Conservation (phyloP, 2,113 vertebrate genomes). For the Empidonax traillii region DNA sequence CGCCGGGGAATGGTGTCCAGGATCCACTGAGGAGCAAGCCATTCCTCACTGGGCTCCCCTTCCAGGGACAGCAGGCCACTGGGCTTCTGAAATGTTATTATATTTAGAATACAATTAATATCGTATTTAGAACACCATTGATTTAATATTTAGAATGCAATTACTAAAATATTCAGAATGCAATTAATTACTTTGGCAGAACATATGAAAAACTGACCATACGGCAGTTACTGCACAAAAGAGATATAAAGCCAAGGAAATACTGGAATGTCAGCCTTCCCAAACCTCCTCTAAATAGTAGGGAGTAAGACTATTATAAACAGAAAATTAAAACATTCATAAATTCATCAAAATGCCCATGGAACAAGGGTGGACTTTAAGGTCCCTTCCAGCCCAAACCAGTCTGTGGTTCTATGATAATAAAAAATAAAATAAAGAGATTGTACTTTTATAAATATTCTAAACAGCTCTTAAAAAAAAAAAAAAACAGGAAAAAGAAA, state of each 20-base stretch:
- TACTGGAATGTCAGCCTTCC: background rate
- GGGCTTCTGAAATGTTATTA: slow-evolving; percentile 76
- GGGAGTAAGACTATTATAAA: background rate
- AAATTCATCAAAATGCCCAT: background rate
- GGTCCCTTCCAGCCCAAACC: background rate
- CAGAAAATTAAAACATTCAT: background rate
- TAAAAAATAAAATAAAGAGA: background rate
- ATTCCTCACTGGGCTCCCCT: slow-evolving; percentile 87
- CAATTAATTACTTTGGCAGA: background rate
- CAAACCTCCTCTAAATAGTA: background rate
- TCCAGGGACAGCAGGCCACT: slow-evolving; percentile 83
- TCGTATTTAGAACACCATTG: background rate
- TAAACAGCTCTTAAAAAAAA: background rate
- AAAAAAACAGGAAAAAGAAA: background rate
- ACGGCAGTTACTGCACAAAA: background rate
- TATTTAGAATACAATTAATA: background rate
- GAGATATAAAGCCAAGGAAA: background rate
- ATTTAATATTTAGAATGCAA: background rate
- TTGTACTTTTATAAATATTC: background rate
- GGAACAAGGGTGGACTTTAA: background rate
- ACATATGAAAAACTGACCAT: rapidly evolving
- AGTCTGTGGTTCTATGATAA: background rate
- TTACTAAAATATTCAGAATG: no score
- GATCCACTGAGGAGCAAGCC: slow-evolving; percentile 93
- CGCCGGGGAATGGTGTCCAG: slow-evolving; percentile 90